Base-by-base conservation (phyloP, 2,888 invertebrate genomes). In the Metalampra italica region DNA sequence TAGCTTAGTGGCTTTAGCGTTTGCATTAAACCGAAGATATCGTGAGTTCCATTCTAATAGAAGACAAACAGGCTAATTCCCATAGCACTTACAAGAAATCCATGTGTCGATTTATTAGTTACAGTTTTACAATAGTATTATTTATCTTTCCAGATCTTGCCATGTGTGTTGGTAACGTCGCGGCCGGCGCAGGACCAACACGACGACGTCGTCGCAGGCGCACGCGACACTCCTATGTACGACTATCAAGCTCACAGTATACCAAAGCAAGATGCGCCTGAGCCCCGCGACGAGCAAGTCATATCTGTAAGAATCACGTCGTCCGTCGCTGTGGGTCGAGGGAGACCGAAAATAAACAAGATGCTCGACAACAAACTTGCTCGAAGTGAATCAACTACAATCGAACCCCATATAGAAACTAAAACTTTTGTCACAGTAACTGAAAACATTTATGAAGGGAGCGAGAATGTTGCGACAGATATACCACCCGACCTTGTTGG, bases 261-360 rank as follows among this genome's bases (percentile, higher is more conserved):
- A 68, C 64, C 72, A 65, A 74, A 70, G 54, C 64, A 66, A 47
- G 65, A 66, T 49, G 51, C 57, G 52, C 47, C 64, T 13, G 61
- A 62, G 29, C 47, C 63, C 43, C 53, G 80, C 66, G 58, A 90
- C 66, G 76, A 91, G 76, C 74, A 84, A 73, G 82, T 89, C 29
- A 89, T 89, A 67, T 87, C 88, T 36, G 91, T 92, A 40, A 87
- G 92, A 64, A 91, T 92, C 49, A 92, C 92, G 7, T 92, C 92
- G 8, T 91, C 91, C 7, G 90, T 92, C 12, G 92, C 91, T 46
- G 86, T 92, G 5, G 91, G 90, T 2, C 86, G 91, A 47, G 87
- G 90, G 7, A 75, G 68, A 59, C 61, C 62, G 13, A 83, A 75
- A 57, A 54, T 65, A 39, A 55, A 56, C 43, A 53, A 55, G 13